Conservation (phyloP, 2,888 invertebrate genomes). For the Hydrotaea cyrtoneurina region DNA sequence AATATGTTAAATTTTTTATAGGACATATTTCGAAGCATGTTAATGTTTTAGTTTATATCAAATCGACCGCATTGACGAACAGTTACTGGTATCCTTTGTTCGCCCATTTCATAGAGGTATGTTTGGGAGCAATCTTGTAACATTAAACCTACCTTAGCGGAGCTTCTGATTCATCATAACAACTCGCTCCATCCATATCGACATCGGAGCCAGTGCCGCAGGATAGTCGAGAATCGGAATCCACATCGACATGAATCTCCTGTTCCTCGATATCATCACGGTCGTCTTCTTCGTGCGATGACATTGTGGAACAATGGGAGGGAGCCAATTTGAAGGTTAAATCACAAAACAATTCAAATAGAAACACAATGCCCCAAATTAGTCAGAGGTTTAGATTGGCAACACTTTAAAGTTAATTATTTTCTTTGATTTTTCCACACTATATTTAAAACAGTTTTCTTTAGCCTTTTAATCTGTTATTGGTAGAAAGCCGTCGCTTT, state of each 20-base stretch:
- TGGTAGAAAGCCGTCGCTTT: constrained; percentile 38
- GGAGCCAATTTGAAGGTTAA: constrained; percentile 74
- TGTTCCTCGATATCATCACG: constrained; percentile 80
- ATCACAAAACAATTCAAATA: background rate
- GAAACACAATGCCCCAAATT: background rate
- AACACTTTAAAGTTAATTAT: background rate
- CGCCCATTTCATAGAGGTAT: too few relatives aligned
- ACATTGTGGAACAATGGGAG: constrained; percentile 74
- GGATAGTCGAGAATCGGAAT: constrained; percentile 80
- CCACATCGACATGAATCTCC: constrained; percentile 81
- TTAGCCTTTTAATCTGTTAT: constrained; percentile 10
- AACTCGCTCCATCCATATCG: constrained; percentile 81
- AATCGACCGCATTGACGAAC: too few relatives aligned
- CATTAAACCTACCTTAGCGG: constrained; percentile 77
- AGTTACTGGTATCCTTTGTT: too few relatives aligned
- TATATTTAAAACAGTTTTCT: constrained; percentile 14
- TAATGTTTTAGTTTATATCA: too few relatives aligned
- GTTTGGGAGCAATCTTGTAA: too few relatives aligned
- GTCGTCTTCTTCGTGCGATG: constrained; percentile 78
- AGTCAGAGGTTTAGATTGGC: background rate
- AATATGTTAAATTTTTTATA: too few relatives aligned
- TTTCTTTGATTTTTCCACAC: background rate
- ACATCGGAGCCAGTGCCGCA: constrained; percentile 80
- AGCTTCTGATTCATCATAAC: constrained; percentile 80
- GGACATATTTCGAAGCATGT: too few relatives aligned